These are phyloP conservation scores for Apodemus agrarius DNA, from an alignment of 2,797 vertebrate genomes.

Conservation along the genomic window DNA sequence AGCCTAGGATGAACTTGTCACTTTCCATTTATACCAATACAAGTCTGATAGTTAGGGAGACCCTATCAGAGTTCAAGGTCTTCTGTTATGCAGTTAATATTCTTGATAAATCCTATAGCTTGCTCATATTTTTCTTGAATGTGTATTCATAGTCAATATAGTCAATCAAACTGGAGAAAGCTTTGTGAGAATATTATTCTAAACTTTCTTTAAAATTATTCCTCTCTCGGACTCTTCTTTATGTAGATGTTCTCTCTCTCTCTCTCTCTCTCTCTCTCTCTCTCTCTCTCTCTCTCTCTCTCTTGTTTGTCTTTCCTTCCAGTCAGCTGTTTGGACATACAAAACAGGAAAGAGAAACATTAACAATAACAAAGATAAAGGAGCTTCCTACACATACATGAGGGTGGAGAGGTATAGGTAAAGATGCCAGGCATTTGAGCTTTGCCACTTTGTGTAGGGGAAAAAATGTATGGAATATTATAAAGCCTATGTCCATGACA, in stretches of 20 bases:
- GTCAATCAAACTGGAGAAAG: not conserved
- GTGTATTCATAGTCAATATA: not conserved
- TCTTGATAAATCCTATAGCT: not conserved
- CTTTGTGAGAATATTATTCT: not conserved
- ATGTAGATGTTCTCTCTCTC: not conserved
- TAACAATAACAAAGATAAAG: not conserved
- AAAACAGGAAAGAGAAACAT: not conserved
- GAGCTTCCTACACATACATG: not conserved
- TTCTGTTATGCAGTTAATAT: not conserved
- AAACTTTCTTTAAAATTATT: constrained; percentile 48
- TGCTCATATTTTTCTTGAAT: not conserved
- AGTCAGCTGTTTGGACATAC: not conserved
- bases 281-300: too few species aligned
- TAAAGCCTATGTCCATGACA: not conserved
- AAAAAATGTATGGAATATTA: not conserved
- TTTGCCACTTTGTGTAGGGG: not conserved
- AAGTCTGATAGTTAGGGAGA: constrained; percentile 5
- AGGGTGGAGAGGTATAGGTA: not conserved
- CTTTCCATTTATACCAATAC: constrained; percentile 24
- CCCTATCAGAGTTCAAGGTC: not conserved
- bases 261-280: too few species aligned
- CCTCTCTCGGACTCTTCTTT: not conserved
- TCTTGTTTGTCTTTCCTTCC: not conserved
- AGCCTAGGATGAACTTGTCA: not conserved
- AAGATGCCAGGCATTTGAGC: not conserved